Evolutionary conservation across 2,797 vertebrate genomes (phyloP).

Genomic region (Siniperca obscura): DNA sequence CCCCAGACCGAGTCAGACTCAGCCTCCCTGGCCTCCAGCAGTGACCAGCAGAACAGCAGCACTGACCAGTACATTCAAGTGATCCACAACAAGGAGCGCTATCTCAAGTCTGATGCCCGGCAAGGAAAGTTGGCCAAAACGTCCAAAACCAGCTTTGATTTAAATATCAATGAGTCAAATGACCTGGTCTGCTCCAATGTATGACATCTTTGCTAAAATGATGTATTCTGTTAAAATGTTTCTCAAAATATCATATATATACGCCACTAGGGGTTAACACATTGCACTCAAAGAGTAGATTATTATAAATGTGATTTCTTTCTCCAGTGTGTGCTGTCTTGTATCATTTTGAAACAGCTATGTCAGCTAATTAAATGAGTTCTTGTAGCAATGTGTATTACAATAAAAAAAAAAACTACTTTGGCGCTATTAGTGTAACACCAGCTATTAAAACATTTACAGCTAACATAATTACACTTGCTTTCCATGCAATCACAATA

Average conservation of each 20-base stretch:
- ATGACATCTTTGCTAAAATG: constrained; percentile 62
- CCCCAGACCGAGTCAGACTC: constrained; percentile 93
- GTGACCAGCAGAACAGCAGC: constrained; percentile 92
- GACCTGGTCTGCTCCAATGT: constrained; percentile 94
- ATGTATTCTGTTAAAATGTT: constrained; percentile 7
- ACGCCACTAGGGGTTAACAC: not conserved
- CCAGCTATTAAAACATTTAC: not conserved
- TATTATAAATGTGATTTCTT: constrained; percentile 19
- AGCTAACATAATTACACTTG: not conserved
- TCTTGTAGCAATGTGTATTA: constrained; percentile 13
- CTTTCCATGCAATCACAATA: not conserved
- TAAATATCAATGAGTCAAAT: constrained; percentile 78
- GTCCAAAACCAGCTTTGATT: constrained; percentile 76
- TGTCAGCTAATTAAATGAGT: constrained; percentile 2
- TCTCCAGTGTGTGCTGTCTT: constrained; percentile 6
- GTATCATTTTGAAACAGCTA: constrained; percentile 28
- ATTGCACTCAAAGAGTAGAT: constrained; percentile 22
- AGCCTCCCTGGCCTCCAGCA: constrained; percentile 90
- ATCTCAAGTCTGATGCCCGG: constrained; percentile 76
- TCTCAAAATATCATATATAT: not conserved
- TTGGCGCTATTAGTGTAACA: not conserved
- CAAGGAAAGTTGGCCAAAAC: constrained; percentile 82
- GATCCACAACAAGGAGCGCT: constrained; percentile 89
- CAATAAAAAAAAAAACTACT: not conserved
- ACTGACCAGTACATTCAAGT: constrained; percentile 93